Base-by-base conservation (phyloP, 2,888 invertebrate genomes). In the Dilophus febrilis region DNA sequence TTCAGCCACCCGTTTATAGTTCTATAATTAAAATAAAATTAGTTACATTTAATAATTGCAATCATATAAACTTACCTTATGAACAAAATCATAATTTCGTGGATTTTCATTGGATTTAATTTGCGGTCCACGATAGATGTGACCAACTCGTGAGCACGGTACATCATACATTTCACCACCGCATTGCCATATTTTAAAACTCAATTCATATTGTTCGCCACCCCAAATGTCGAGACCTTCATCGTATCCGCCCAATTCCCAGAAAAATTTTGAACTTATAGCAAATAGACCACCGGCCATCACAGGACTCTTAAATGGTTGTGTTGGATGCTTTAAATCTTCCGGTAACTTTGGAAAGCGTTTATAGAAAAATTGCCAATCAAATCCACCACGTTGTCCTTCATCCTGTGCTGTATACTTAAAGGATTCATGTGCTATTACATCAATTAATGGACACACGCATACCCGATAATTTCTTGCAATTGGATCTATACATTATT, bases 251-350 rank as follows among this genome's bases (percentile, higher is more conserved):
- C 91, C 95, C 31, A 95, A 63, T 59, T 92, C 87, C 92, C 92
- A 94, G 64, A 97, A 97, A 67, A 86, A 97, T 46, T 77, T 72
- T 1, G 78, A 65, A 42, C 80, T 79, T 41, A 97, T 95, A 12
- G 95, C 94, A 66, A 95, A 95, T 47, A 95, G 61, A 0, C 95
- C 95, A 11, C 95, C 95, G 44, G 94, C 94, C 95, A 95, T 95
- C 1, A 97, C 79, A 0, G 95, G 95, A 58, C 85, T 88, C 64
- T 84, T 51, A 44, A 52, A 56, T 0, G 60, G 61, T 28, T 50
- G 45, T 1, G 53, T 54, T 5, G 47, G 48, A 40, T 59, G 53
- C 3, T 45, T 40, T 3, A 49, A 40, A 43, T 59, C 56, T 41
- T 54, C 54, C 2, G 56, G 51, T 19, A 59, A 39, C 10, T 91